These are phyloP conservation scores for Antheraea assamensis DNA, from an alignment of 2,888 invertebrate species.

Conservation along the genomic window DNA sequence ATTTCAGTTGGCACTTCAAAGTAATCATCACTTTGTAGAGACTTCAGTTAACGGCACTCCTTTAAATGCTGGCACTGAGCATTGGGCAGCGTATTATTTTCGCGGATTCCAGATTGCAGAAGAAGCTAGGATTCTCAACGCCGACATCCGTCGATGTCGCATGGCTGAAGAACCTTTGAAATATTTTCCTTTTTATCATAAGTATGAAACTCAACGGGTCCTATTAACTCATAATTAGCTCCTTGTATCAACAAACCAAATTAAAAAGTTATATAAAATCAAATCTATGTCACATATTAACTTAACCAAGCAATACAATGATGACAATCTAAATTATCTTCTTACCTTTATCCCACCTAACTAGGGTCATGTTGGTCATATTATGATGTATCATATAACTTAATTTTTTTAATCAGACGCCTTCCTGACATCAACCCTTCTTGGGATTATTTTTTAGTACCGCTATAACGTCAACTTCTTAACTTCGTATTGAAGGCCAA, in stretches of 20 bases:
- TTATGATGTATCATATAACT: no score
- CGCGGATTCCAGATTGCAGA: conserved; percentile 40
- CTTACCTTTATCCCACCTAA: no score
- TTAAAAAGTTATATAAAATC: background rate
- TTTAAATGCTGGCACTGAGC: conserved; percentile 53
- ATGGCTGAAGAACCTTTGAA: conserved; percentile 40
- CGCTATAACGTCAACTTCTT: no score
- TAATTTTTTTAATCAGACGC: no score
- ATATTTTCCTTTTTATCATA: conserved; percentile 53
- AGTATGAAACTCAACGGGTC: conserved; percentile 33
- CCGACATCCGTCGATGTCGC: conserved; percentile 46
- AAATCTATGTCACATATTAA: background rate
- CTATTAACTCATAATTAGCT: background rate
- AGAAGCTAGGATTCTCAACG: conserved; percentile 40
- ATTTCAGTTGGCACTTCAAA: conserved; percentile 48
- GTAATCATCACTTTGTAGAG: conserved; percentile 52
- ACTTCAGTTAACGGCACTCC: conserved; percentile 56
- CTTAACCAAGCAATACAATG: background rate
- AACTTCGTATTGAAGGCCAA: no score
- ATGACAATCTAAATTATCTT: no score
- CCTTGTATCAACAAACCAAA: background rate
- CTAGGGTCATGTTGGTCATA: no score
- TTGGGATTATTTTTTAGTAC: no score
- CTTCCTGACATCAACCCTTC: no score
- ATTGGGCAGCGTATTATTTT: conserved; percentile 47